These are phyloP conservation scores for Drepana arcuata DNA, from an alignment of 1,140 invertebrate species.

Conservation along the genomic window DNA sequence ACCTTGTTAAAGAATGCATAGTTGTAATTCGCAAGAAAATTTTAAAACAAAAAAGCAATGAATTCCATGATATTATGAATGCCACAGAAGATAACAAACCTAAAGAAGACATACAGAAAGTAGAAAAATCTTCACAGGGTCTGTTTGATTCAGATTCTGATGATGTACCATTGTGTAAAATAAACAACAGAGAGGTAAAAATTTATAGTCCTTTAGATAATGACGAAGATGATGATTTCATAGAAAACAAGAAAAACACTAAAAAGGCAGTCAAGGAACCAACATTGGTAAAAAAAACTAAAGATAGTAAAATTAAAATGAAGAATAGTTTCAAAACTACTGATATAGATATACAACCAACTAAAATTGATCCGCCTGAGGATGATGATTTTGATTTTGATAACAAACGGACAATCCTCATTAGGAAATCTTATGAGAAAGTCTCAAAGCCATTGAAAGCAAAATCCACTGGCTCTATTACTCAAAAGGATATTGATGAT, in stretches of 20 bases:
- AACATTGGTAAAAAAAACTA: slow-evolving; percentile 18
- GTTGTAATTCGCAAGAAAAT: slow-evolving; percentile 54
- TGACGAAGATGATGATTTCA: slow-evolving; percentile 35
- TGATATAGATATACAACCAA: slow-evolving; percentile 5
- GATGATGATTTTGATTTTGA: slow-evolving; percentile 49
- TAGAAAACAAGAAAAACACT: slow-evolving; percentile 22
- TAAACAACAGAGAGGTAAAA: slow-evolving; percentile 26
- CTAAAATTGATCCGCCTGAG: slow-evolving; percentile 25
- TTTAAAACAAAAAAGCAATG: slow-evolving; percentile 23
- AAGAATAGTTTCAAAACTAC: no score
- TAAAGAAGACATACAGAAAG: slow-evolving; percentile 1
- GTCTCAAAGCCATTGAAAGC: slow-evolving; percentile 36
- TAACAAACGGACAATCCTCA: slow-evolving; percentile 41
- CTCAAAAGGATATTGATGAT: slow-evolving; percentile 56
- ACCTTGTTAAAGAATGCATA: slow-evolving; percentile 51
- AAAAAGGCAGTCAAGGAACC: no score
- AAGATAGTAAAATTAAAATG: slow-evolving; percentile 12
- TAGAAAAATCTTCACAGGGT: slow-evolving; percentile 15
- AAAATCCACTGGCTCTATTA: slow-evolving; percentile 59
- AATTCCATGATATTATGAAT: not conserved
- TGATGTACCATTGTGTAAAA: slow-evolving; percentile 35
- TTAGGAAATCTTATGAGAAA: slow-evolving; percentile 52
- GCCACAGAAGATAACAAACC: slow-evolving; percentile 5
- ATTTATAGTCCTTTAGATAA: not conserved
- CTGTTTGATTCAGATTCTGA: slow-evolving; percentile 49